Percentiles rank a stretch among this genome's conserved stretches.
phyloP scores from a whole-genome alignment of 2,113 vertebrate species.

The Phodopus roborovskii region DNA sequence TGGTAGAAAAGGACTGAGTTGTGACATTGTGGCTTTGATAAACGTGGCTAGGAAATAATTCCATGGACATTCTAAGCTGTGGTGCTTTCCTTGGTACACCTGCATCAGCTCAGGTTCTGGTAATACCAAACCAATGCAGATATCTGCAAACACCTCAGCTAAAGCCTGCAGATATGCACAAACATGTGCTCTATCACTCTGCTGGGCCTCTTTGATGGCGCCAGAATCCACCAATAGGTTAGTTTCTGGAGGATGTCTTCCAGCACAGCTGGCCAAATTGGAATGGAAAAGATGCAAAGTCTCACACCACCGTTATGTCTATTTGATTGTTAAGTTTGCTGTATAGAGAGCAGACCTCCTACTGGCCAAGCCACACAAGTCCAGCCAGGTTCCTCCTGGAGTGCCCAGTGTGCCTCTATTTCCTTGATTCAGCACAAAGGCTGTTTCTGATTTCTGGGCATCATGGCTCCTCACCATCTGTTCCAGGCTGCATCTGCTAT shows the following conservation, averaged over 20 bases:
- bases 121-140: neutral
- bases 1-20: neutral
- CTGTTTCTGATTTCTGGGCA: conserved; percentile 71
- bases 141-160: neutral
- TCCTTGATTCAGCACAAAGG: conserved; percentile 35
- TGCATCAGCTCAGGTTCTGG: neutral
- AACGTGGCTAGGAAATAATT: neutral
- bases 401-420: neutral
- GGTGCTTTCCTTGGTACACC: neutral
- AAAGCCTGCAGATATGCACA: neutral
- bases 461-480: conserved; percentile 40
- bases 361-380: neutral
- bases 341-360: conserved; percentile 18
- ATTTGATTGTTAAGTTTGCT: conserved; percentile 49
- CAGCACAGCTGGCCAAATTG: neutral
- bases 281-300: conserved; percentile 31
- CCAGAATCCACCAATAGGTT: neutral
- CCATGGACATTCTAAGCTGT: neutral
- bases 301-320: neutral
- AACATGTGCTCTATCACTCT: neutral
- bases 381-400: conserved; percentile 14
- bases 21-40: neutral
- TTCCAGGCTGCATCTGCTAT: conserved; percentile 53
- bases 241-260: neutral
- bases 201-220: neutral